These are phyloP conservation scores for Mechanitis messenoides DNA, from an alignment of 2,888 invertebrate species.

Conservation along the genomic window DNA sequence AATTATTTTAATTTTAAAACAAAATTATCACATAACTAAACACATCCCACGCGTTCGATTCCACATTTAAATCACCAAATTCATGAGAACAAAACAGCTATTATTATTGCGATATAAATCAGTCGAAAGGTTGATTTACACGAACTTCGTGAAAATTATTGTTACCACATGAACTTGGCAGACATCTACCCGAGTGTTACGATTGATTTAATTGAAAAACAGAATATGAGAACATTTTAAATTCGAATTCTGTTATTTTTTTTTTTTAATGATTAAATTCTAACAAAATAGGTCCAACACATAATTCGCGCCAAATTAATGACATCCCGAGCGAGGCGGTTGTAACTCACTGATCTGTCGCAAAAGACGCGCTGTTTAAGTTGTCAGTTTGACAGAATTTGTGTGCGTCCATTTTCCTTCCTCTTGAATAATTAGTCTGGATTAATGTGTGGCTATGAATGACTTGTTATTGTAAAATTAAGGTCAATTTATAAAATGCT, in stretches of 20 bases:
- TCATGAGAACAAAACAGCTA: conserved; percentile 32
- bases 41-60: conserved; percentile 29
- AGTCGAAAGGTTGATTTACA: conserved; percentile 32
- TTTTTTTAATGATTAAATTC: conserved; percentile 1
- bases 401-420: conserved; percentile 71
- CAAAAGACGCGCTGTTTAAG: conserved; percentile 69
- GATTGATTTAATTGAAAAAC: conserved; percentile 9
- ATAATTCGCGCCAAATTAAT: conserved; percentile 70
- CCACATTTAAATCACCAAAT: conserved; percentile 29
- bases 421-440: conserved; percentile 73
- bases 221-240: conserved; percentile 1
- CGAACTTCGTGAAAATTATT: conserved; percentile 27
- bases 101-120: conserved; percentile 30
- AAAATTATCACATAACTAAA: conserved; percentile 24
- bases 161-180: conserved; percentile 32
- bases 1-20: conserved; percentile 18
- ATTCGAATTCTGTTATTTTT: background rate
- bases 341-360: conserved; percentile 72
- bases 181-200: conserved; percentile 19
- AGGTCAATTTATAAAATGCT: conserved; percentile 42
- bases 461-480: conserved; percentile 62
- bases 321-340: conserved; percentile 55
- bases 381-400: conserved; percentile 72
- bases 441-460: conserved; percentile 69
- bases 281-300: conserved; percentile 68